Conservation (phyloP, 2,113 vertebrate genomes). For the Periophthalmodon schlosseri region DNA sequence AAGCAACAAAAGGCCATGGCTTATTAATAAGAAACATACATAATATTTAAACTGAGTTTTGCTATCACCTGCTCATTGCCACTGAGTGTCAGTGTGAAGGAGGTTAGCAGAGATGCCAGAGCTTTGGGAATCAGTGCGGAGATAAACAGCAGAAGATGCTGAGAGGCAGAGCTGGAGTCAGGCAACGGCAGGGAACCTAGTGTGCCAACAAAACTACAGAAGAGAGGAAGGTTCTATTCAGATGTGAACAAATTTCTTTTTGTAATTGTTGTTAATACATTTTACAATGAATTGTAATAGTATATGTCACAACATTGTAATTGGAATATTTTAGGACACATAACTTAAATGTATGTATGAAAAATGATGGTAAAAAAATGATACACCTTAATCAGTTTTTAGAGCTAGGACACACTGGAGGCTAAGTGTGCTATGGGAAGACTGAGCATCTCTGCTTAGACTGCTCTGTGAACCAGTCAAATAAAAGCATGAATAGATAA, state of each 20-base stretch:
- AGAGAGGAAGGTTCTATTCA: background rate
- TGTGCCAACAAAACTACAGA: slow-evolving; percentile 61
- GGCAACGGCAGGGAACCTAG: slow-evolving; percentile 62
- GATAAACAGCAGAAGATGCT: slow-evolving; percentile 75
- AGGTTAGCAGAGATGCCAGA: slow-evolving; percentile 71
- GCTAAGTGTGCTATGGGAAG: too few species aligned
- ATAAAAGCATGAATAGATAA: too few species aligned
- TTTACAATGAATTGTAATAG: too few species aligned
- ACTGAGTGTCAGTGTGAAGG: slow-evolving; percentile 66
- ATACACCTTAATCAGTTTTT: too few species aligned
- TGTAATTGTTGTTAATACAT: background rate
- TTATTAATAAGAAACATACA: background rate
- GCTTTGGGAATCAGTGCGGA: slow-evolving; percentile 75
- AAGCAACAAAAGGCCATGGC: background rate
- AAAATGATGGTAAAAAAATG: too few species aligned
- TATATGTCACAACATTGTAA: too few species aligned
- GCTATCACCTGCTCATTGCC: slow-evolving; percentile 50
- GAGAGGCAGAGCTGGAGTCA: slow-evolving; percentile 53
- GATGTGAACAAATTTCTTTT: background rate
- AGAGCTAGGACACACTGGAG: too few species aligned
- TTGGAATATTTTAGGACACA: too few species aligned
- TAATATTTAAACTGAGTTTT: background rate
- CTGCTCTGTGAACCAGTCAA: too few species aligned
- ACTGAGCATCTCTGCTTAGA: too few species aligned
- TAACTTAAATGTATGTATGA: too few species aligned